A percentile compares a stretch with the other conserved stretches of the same genome.
Conservation (phyloP, 2,113 vertebrate species). For the Lynx canadensis region DNA sequence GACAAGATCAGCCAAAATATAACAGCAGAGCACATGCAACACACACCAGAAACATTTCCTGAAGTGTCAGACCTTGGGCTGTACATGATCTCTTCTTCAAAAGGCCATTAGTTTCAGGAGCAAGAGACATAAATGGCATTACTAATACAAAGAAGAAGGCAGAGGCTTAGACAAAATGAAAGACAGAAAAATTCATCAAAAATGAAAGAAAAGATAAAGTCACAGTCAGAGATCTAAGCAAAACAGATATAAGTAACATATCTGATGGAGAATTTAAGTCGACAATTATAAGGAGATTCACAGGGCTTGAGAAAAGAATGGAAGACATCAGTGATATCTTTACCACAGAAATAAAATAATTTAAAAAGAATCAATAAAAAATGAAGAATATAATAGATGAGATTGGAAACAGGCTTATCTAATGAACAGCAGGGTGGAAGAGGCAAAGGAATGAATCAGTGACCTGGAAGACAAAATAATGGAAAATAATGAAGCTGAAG, state of each 20-base stretch:
- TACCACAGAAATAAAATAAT: not conserved
- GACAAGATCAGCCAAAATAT: not conserved
- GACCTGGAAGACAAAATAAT: not conserved
- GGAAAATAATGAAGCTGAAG: not conserved
- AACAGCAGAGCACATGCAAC: not conserved
- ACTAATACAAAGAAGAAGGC: not conserved
- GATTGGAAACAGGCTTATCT: not conserved
- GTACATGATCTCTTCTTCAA: not conserved
- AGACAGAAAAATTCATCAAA: not conserved
- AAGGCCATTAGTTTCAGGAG: not conserved
- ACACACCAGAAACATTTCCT: too few relatives aligned
- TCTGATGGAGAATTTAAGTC: not conserved
- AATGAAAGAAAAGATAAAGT: not conserved
- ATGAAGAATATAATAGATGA: not conserved
- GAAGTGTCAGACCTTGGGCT: not conserved
- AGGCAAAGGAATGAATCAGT: not conserved
- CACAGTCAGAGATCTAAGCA: not conserved
- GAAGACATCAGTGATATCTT: not conserved
- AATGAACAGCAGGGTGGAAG: not conserved
- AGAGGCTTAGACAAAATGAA: not conserved
- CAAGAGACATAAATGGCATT: not conserved
- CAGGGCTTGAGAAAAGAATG: not conserved
- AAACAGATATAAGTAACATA: not conserved
- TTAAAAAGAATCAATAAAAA: not conserved
- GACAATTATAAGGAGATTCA: not conserved